Evolutionary conservation across 2,113 vertebrate genomes (phyloP).

Genomic region (Struthidea cinerea): DNA sequence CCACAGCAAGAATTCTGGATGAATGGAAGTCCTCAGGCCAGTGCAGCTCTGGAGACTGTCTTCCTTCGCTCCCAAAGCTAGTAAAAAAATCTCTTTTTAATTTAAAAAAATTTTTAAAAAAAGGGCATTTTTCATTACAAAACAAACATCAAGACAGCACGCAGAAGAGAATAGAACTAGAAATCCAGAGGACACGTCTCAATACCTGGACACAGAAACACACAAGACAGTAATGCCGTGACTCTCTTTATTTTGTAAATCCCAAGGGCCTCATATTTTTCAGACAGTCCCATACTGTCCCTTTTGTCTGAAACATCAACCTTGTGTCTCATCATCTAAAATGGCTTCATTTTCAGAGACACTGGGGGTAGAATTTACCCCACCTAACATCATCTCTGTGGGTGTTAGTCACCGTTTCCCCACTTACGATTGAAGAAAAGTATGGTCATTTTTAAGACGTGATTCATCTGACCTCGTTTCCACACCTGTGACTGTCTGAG

Average conservation of each 20-base stretch:
- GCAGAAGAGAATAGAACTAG: background rate
- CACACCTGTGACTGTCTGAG: accelerated
- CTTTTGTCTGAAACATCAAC: background rate
- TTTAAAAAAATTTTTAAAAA: background rate
- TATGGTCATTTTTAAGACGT: background rate
- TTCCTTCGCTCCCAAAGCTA: background rate
- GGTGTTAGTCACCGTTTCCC: background rate
- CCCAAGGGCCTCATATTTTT: background rate
- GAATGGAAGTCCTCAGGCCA: background rate
- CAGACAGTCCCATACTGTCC: background rate
- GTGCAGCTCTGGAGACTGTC: background rate
- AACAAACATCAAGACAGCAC: background rate
- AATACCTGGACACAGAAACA: background rate
- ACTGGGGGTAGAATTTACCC: background rate
- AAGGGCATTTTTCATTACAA: background rate
- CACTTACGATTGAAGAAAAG: background rate
- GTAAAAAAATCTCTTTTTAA: background rate
- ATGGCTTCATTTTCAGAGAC: background rate
- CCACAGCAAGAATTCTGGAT: background rate
- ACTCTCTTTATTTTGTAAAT: background rate
- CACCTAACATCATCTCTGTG: background rate
- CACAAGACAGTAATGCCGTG: background rate
- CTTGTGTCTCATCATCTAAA: background rate
- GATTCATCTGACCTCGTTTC: background rate
- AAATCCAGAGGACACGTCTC: background rate